Percentiles rank a stretch among this genome's conserved stretches.
Conservation (phyloP, 2,113 vertebrate species). For the Hystrix cristata region DNA sequence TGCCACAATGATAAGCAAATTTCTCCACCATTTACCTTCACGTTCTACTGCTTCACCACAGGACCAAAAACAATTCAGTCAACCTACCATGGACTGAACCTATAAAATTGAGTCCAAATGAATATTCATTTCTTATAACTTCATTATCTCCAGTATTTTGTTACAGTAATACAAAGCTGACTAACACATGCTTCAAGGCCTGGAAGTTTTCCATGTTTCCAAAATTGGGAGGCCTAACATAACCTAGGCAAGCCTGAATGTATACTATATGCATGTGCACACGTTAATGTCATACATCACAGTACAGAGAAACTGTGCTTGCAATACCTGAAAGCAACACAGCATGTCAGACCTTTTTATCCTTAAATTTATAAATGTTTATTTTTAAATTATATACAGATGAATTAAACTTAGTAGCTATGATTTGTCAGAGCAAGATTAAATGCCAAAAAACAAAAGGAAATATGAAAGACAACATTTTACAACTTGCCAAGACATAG, state of each 20-base stretch:
- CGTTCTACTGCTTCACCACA: not conserved
- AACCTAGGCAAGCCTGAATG: not conserved
- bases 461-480: not conserved
- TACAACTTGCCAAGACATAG: not conserved
- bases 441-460: not conserved
- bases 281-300: not conserved
- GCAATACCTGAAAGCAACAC: not conserved
- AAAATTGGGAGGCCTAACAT: not conserved
- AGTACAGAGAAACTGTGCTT: too few relatives aligned
- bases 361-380: not conserved
- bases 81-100: not conserved
- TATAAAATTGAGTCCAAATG: not conserved
- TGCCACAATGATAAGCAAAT: not conserved
- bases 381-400: not conserved
- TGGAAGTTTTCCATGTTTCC: not conserved
- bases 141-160: not conserved
- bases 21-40: not conserved
- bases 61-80: not conserved
- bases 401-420: not conserved
- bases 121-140: not conserved
- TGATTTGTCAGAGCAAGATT: not conserved
- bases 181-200: not conserved
- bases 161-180: not conserved
- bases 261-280: accelerated
- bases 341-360: not conserved